Conservation (phyloP, 2,113 vertebrate species). For the Hyperoodon ampullatus region DNA sequence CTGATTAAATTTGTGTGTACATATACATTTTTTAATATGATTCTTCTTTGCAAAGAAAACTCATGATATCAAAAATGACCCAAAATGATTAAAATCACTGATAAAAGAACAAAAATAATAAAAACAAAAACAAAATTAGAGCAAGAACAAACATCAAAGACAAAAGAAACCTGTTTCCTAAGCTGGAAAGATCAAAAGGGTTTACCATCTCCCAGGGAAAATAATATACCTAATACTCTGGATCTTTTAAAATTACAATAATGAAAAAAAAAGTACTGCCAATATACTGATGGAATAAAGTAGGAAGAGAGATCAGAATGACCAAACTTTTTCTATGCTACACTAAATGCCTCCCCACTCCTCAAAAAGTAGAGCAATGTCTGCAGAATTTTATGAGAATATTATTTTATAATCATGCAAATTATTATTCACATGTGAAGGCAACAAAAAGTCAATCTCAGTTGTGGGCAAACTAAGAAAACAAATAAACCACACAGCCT, state of each 20-base stretch:
- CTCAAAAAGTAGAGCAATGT: not conserved
- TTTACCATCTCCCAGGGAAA: not conserved
- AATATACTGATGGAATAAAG: not conserved
- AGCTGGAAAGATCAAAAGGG: not conserved
- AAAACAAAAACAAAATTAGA: not conserved
- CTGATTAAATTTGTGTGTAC: not conserved
- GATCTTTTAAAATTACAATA: not conserved
- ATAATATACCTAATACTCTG: not conserved
- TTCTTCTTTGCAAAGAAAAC: not conserved
- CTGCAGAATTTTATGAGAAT: not conserved
- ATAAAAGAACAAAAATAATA: not conserved
- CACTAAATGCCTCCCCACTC: not conserved
- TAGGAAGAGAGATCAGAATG: not conserved
- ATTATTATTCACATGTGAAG: not conserved
- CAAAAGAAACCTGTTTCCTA: constrained; percentile 20
- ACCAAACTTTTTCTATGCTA: not conserved
- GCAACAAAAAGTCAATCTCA: not conserved
- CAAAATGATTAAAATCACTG: not conserved
- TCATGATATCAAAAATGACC: not conserved
- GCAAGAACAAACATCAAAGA: not conserved
- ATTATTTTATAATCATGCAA: not conserved
- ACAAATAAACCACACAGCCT: not conserved
- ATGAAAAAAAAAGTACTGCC: not conserved
- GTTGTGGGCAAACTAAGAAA: not conserved
- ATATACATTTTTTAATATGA: not conserved